These are phyloP conservation scores for Colinus virginianus DNA, from an alignment of 2,113 vertebrate species.

Conservation along the genomic window DNA sequence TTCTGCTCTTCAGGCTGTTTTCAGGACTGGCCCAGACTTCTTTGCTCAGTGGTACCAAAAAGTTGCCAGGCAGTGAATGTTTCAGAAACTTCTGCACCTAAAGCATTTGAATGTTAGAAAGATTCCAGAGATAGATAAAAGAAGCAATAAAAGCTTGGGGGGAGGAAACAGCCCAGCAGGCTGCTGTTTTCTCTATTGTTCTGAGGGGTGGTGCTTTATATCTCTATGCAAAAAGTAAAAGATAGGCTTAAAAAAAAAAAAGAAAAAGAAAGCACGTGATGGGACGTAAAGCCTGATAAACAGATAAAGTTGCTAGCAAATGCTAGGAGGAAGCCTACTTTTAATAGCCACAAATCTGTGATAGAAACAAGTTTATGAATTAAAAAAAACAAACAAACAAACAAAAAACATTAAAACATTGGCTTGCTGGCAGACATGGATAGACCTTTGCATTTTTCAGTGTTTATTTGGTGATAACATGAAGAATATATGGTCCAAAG, in stretches of 20 bases:
- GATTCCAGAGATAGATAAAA: neutral
- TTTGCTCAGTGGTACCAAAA: neutral
- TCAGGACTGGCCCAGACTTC: neutral
- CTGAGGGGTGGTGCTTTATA: neutral
- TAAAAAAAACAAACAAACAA: no score
- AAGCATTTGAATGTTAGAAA: neutral
- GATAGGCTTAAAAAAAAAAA: no score
- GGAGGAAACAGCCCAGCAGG: neutral
- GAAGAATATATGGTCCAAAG: neutral
- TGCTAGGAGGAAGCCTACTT: neutral
- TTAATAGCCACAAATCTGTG: neutral
- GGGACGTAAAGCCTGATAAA: neutral
- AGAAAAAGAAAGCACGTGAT: neutral
- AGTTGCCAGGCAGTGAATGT: fast-evolving
- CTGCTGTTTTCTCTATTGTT: neutral
- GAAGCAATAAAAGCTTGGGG: neutral
- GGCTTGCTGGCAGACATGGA: neutral
- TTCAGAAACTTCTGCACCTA: neutral
- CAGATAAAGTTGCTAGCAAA: neutral
- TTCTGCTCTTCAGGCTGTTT: neutral
- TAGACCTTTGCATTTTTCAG: neutral
- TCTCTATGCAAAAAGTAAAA: neutral
- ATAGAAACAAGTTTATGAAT: neutral
- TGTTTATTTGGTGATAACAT: neutral
- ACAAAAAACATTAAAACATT: neutral